Conservation (phyloP, 2,113 vertebrate genomes). For the Alectura lathami region DNA sequence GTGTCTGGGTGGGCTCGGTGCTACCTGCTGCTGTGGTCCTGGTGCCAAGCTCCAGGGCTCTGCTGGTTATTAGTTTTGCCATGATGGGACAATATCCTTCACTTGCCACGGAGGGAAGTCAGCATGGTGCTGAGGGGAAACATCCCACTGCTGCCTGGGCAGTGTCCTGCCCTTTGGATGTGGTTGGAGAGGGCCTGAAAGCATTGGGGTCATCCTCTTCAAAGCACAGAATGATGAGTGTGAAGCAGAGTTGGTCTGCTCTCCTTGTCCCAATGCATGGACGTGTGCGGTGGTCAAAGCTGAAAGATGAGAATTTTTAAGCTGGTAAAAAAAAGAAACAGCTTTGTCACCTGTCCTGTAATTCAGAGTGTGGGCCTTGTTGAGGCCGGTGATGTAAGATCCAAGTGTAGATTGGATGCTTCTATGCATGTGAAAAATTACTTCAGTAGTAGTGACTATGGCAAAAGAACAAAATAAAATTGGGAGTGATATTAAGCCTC, state of each 20-base stretch:
- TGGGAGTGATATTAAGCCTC: background rate
- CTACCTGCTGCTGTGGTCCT: background rate
- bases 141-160: fast-evolving
- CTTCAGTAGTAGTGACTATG: background rate
- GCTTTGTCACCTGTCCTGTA: background rate
- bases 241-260: background rate
- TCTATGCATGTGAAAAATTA: background rate
- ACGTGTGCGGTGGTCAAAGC: background rate
- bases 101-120: background rate
- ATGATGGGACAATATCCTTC: fast-evolving
- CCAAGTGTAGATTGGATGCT: background rate
- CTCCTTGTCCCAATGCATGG: background rate
- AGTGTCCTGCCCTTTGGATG: background rate
- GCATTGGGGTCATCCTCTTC: background rate
- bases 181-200: background rate
- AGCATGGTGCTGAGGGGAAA: background rate
- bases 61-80: background rate
- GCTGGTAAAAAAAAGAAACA: background rate
- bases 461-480: background rate
- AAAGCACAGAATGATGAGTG: background rate
- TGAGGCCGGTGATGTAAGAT: background rate
- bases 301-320: background rate
- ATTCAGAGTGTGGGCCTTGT: background rate
- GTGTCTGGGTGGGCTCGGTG: background rate
- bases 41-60: background rate